Evolutionary conservation across 1,140 invertebrate species (phyloP), one percentile per base, ranked within the genome.

Genomic region (Sinonovacula constricta): DNA sequence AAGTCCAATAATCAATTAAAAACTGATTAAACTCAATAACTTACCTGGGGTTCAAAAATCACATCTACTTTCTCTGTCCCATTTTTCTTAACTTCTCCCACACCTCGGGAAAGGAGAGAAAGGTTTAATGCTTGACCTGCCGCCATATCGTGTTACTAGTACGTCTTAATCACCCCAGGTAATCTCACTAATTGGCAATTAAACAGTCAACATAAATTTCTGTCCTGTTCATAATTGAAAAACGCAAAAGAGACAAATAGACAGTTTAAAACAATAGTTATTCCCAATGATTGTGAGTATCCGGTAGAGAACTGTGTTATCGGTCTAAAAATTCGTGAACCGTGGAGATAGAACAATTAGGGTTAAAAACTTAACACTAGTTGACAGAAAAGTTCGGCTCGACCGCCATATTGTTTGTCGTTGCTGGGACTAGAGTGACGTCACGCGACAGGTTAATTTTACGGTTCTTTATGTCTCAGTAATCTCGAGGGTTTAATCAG

Each of bases 31-130:
- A n/a, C n/a, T n/a, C n/a, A n/a, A n/a, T n/a, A n/a, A 70, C 80
- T 74, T 86, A 91, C 90, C 86, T 88, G 86, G 77, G 88, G 88
- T 69, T 91, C 90, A 51, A 91, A 83, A 49, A 86, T 83, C 22
- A 91, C 88, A 69, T 91, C 89, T 10, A 90, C 85, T 82, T 88
- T 89, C 69, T 91, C 90, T 26, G 88, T 83, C 34, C 88, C 88
- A 85, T 90, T 90, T 81, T 80, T 85, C 36, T 86, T 81, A 30
- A 91, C 86, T 79, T 90, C 88, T 14, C 90, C 90, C 54, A 91
- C 77, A 18, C 90, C 90, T 62, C 90, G 81, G 31, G 88, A 88
- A n/a, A 91, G 82, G 18, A 90, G 81, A 18, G 90, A 91, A 53
- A 91, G 80, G 62, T 90, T 89, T 3, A 90, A 66, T 18, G 86